These are phyloP conservation scores for Andrena bucephala DNA, from an alignment of 2,888 invertebrate genomes.

Conservation along the genomic window DNA sequence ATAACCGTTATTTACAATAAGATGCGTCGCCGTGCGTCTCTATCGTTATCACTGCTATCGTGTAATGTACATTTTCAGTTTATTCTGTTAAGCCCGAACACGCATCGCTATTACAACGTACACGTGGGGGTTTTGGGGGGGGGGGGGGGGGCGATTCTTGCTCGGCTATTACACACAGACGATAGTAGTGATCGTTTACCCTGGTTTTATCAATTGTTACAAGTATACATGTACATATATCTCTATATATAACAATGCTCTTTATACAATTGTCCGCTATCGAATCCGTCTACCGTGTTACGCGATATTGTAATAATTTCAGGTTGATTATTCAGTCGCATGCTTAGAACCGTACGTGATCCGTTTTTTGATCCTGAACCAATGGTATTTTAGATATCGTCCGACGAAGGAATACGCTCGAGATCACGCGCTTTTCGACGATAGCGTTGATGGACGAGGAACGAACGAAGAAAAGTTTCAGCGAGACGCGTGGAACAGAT, in stretches of 20 bases:
- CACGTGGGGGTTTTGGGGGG: background rate
- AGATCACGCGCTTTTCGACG: background rate
- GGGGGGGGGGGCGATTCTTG: conserved; percentile 13
- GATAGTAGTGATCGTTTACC: conserved; percentile 69
- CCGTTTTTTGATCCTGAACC: conserved; percentile 18
- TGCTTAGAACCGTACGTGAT: conserved; percentile 64
- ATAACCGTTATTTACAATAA: conserved; percentile 66
- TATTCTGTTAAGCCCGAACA: conserved; percentile 39
- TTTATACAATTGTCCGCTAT: conserved; percentile 61
- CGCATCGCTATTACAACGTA: conserved; percentile 41
- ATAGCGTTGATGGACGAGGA: background rate
- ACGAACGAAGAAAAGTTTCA: background rate
- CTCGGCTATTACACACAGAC: conserved; percentile 60
- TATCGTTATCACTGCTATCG: conserved; percentile 33
- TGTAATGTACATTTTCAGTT: conserved; percentile 49
- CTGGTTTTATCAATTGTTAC: conserved; percentile 76
- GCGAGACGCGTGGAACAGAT: background rate
- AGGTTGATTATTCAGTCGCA: conserved; percentile 79
- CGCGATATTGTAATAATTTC: conserved; percentile 68
- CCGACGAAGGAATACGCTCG: background rate
- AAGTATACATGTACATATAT: conserved; percentile 52
- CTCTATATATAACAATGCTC: conserved; percentile 56
- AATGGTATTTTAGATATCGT: conserved; percentile 18
- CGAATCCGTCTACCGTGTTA: conserved; percentile 47
- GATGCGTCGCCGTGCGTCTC: conserved; percentile 39